Conservation (phyloP, 2,797 vertebrate genomes). For the Phyllotis vaccarum region DNA sequence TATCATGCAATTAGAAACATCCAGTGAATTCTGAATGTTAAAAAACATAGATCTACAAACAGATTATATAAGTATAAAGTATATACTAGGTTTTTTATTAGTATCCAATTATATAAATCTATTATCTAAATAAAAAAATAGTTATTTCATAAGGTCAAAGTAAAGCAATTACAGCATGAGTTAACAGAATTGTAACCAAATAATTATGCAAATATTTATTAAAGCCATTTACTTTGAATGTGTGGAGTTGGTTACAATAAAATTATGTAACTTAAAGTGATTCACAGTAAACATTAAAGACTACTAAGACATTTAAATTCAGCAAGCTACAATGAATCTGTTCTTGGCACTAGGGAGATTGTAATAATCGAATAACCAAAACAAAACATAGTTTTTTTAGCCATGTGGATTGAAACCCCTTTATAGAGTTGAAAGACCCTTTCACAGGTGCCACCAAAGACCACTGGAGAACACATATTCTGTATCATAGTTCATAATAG, state of each 20-base stretch:
- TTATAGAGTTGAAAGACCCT: neutral
- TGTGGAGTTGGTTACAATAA: neutral
- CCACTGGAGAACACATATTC: neutral
- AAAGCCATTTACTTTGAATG: slow-evolving; percentile 34
- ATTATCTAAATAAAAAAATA: neutral
- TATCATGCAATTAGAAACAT: slow-evolving; percentile 27
- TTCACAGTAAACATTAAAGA: slow-evolving; percentile 34
- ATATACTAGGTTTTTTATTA: neutral
- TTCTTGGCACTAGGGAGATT: neutral
- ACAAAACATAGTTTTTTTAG: neutral
- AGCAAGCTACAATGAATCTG: neutral
- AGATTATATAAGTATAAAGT: neutral
- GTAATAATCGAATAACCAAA: neutral
- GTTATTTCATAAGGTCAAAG: neutral
- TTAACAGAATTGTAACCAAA: slow-evolving; percentile 31
- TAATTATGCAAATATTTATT: neutral
- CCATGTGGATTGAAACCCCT: accelerated
- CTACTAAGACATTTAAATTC: neutral
- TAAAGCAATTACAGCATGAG: neutral
- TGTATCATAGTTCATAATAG: neutral
- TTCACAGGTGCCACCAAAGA: neutral
- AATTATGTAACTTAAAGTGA: neutral
- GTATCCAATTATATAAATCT: slow-evolving; percentile 7
- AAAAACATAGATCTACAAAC: neutral
- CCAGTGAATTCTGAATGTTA: slow-evolving; percentile 22